These are phyloP conservation scores for Drosophila tani DNA, from an alignment of 1,140 invertebrate genomes.

Conservation along the genomic window DNA sequence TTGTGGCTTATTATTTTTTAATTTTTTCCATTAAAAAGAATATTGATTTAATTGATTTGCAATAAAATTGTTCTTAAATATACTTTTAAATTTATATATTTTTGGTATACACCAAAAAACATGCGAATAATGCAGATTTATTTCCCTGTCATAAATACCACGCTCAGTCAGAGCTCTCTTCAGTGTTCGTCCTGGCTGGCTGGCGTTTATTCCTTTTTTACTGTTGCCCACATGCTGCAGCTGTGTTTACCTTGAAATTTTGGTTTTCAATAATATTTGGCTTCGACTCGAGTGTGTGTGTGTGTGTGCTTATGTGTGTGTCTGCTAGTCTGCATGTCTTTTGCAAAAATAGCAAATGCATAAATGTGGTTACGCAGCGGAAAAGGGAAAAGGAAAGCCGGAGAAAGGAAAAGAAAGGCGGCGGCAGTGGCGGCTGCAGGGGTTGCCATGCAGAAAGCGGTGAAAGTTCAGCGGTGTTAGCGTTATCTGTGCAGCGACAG, in stretches of 20 bases:
- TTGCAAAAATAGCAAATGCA: conserved; percentile 80
- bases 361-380: conserved; percentile 60
- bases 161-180: conserved; percentile 27
- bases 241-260: conserved; percentile 79
- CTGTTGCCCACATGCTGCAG: conserved; percentile 59
- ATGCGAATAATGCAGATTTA: conserved; percentile 15
- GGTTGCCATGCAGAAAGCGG: neutral
- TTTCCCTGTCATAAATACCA: conserved; percentile 24
- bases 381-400: conserved; percentile 35
- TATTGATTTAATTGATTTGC: conserved; percentile 11
- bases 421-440: neutral
- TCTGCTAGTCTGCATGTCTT: conserved; percentile 68
- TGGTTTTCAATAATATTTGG: conserved; percentile 80
- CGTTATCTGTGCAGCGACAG: conserved; percentile 75
- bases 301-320: conserved; percentile 31
- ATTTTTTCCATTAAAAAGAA: neutral
- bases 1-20: conserved; percentile 5
- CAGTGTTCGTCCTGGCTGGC: conserved; percentile 16
- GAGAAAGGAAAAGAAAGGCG: conserved; percentile 14
- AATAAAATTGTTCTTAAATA: too few relatives aligned
- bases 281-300: conserved; percentile 42
- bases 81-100: neutral
- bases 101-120: neutral
- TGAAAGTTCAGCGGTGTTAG: conserved; percentile 70
- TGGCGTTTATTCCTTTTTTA: conserved; percentile 8